A percentile compares a stretch with the other conserved stretches of the same genome.
phyloP scores from a whole-genome alignment of 1,140 invertebrate species.

The Choristoneura fumiferana region DNA sequence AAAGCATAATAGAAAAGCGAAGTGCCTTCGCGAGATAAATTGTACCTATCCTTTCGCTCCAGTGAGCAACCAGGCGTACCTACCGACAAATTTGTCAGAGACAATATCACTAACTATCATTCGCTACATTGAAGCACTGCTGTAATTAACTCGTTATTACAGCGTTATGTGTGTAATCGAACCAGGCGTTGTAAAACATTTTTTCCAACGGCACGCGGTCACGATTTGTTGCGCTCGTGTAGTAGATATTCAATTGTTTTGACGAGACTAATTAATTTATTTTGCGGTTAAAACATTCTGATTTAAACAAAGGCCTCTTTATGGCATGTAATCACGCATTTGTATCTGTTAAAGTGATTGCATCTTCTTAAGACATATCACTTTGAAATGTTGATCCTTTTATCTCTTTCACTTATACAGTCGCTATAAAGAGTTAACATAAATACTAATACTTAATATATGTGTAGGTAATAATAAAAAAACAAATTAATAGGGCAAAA shows the following conservation, averaged over 20 bases:
- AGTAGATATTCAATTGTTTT: slow-evolving; percentile 54
- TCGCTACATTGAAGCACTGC: slow-evolving; percentile 21
- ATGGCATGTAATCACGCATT: slow-evolving; percentile 13
- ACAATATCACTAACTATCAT: slow-evolving; percentile 52
- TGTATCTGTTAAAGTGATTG: neutral
- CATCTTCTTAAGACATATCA: neutral
- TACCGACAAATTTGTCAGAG: too few relatives aligned
- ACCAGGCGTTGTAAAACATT: slow-evolving; percentile 29
- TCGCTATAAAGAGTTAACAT: too few relatives aligned
- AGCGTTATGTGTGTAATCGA: slow-evolving; percentile 62
- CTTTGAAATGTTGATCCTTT: too few relatives aligned
- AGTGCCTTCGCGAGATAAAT: too few relatives aligned
- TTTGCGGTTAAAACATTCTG: slow-evolving; percentile 27
- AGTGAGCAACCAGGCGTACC: too few relatives aligned
- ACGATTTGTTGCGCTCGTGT: slow-evolving; percentile 50
- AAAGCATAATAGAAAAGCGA: too few relatives aligned
- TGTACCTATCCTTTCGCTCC: too few relatives aligned
- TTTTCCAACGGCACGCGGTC: slow-evolving; percentile 45
- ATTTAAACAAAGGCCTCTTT: slow-evolving; percentile 38
- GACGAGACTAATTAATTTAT: slow-evolving; percentile 55
- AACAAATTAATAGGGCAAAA: too few relatives aligned
- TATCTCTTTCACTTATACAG: too few relatives aligned
- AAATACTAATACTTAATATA: too few relatives aligned
- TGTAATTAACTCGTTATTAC: slow-evolving; percentile 46
- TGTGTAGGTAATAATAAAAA: too few relatives aligned